Evolutionary conservation across 2,113 vertebrate genomes (phyloP).

Genomic region (Rostratula benghalensis): DNA sequence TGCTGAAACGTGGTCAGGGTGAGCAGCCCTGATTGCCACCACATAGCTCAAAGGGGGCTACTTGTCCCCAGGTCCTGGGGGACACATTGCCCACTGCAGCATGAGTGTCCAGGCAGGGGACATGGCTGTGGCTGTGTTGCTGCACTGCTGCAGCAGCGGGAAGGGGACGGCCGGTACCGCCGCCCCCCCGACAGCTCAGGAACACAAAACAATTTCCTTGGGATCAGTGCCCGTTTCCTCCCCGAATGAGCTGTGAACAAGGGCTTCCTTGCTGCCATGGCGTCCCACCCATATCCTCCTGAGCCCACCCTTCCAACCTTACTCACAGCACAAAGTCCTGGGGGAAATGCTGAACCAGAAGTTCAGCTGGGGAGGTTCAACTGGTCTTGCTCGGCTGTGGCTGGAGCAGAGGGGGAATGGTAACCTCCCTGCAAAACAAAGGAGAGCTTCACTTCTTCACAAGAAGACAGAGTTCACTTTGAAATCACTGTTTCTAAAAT

Average conservation of each 20-base stretch:
- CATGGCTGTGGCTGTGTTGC: neutral
- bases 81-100: neutral
- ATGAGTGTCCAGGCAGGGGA: neutral
- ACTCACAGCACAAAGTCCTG: neutral
- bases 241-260: slow-evolving; percentile 46
- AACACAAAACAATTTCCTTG: slow-evolving; percentile 73
- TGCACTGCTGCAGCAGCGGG: neutral
- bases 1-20: neutral
- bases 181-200: slow-evolving; percentile 60
- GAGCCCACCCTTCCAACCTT: slow-evolving; percentile 62
- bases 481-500: neutral
- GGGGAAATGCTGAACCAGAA: neutral
- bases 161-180: neutral
- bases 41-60: fast-evolving
- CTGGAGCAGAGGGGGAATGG: neutral
- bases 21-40: neutral
- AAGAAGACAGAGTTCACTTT: neutral
- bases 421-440: neutral
- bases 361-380: neutral
- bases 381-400: neutral
- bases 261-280: slow-evolving; percentile 62
- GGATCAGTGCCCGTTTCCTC: slow-evolving; percentile 72
- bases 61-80: fast-evolving
- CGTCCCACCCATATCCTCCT: slow-evolving; percentile 69
- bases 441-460: neutral